Evolutionary conservation across 2,888 invertebrate species (phyloP).

Genomic region (Hirtodrosophila duncani): DNA sequence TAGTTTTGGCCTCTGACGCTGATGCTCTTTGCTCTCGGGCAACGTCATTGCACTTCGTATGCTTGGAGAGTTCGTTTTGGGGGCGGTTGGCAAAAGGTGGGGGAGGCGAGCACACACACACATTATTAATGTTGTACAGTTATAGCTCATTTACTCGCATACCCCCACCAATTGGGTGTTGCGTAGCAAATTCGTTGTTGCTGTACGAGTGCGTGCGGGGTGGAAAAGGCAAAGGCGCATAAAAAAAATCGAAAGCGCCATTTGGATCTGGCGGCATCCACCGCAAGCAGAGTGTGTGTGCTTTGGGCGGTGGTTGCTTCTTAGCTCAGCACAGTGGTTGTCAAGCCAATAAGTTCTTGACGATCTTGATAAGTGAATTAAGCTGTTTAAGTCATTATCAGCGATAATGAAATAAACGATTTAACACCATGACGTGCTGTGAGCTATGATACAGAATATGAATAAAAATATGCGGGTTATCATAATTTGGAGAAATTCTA

Average conservation of each 20-base stretch:
- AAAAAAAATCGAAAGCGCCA: slow-evolving; percentile 60
- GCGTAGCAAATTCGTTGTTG: slow-evolving; percentile 16
- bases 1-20: no score
- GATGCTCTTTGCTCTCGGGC: slow-evolving; percentile 14
- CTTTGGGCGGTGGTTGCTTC: slow-evolving; percentile 32
- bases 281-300: neutral
- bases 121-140: slow-evolving; percentile 6
- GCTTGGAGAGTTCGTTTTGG: slow-evolving; percentile 6
- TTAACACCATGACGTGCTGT: no score
- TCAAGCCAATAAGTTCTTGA: slow-evolving; percentile 8
- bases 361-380: no score
- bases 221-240: slow-evolving; percentile 48
- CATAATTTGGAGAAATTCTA: no score
- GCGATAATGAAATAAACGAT: slow-evolving; percentile 2
- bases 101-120: slow-evolving; percentile 13
- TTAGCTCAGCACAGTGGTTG: slow-evolving; percentile 44
- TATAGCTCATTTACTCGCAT: slow-evolving; percentile 37
- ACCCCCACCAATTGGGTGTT: slow-evolving; percentile 18
- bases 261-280: slow-evolving; percentile 8
- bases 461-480: no score
- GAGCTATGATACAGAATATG: no score
- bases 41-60: slow-evolving; percentile 33
- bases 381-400: slow-evolving; percentile 28
- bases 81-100: slow-evolving; percentile 12
- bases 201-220: slow-evolving; percentile 59